These are phyloP conservation scores for Anthopleura sola DNA, from an alignment of 64 coral and sea anemone genomes.

Conservation along the genomic window DNA sequence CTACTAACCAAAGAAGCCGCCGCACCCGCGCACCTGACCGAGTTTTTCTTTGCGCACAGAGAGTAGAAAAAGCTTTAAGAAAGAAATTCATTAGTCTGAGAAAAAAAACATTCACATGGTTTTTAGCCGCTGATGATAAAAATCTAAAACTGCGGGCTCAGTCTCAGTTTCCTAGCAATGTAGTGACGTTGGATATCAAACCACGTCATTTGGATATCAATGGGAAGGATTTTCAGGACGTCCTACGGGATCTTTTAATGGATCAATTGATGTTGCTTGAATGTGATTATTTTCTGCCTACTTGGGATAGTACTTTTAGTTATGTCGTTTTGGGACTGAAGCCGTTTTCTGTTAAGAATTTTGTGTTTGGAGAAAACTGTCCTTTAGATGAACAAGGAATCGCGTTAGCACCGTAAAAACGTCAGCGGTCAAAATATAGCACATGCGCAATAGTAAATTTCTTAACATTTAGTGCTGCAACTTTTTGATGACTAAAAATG, in stretches of 20 bases:
- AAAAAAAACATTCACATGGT: conserved; percentile 27
- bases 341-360: neutral
- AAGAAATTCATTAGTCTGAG: neutral
- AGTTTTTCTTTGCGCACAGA: conserved; percentile 38
- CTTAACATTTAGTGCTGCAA: neutral
- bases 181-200: conserved; percentile 12
- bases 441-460: neutral
- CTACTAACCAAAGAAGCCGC: neutral
- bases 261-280: conserved; percentile 44
- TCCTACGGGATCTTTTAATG: conserved; percentile 18
- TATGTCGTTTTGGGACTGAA: conserved; percentile 29
- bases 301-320: conserved; percentile 41
- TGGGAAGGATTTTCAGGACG: neutral
- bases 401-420: neutral
- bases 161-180: conserved; percentile 20
- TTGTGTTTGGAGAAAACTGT: conserved; percentile 41
- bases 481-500: too few species aligned
- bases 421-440: neutral
- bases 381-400: neutral
- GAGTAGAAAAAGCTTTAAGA: conserved; percentile 17
- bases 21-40: neutral
- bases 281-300: conserved; percentile 38
- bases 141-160: conserved; percentile 13
- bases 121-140: conserved; percentile 39
- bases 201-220: conserved; percentile 39